Evolutionary conservation across 1,140 invertebrate genomes (phyloP), one percentile per base, ranked within the genome.

Genomic region (Drosophila funebris): DNA sequence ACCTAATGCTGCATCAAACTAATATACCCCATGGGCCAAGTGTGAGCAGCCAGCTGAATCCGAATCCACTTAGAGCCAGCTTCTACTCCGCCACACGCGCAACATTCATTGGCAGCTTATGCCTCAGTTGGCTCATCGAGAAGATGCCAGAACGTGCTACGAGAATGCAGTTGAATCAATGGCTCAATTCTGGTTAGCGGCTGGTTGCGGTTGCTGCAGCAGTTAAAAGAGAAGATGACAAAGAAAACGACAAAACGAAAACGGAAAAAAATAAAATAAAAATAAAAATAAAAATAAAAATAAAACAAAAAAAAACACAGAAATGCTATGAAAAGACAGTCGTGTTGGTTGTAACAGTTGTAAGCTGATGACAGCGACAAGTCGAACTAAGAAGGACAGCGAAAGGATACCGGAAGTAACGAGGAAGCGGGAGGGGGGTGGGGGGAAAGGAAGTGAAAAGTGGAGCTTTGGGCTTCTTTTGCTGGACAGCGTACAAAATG

Each of bases 401-500:
- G 4, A 31, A 7, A 11, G 18, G 31, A 9, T 16, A 14, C 1
- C n/a, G 24, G 11, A 13, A 37, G 31, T 31, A 24, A n/a, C n/a
- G n/a, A n/a, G 7, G 3, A 27, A 24, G 11, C 7, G 11, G 20
- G n/a, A 18, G 33, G 36, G 24, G 11, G 20, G 16, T 14, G 27
- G 36, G 22, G 22, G 44, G 5, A 24, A 22, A 13, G 9, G 52
- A 16, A 37, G 31, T 37, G 6, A 3, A 9, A 22, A 9, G 14
- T 20, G 8, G 41, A 22, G 4, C 8, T 5, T 53, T 31, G 27
- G 31, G 33, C 11, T 13, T n/a, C 9, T 33, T 24, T 39, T 9
- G 11, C 39, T 43, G 20, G 53, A 13, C 62, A 46, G n/a, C 46
- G 62, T 43, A 63, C 61, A 81, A 76, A 78, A 62, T 78, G 82